Evolutionary conservation across 2,113 vertebrate genomes (phyloP), one percentile per base, ranked within the genome.

Genomic region (Pelobates fuscus): DNA sequence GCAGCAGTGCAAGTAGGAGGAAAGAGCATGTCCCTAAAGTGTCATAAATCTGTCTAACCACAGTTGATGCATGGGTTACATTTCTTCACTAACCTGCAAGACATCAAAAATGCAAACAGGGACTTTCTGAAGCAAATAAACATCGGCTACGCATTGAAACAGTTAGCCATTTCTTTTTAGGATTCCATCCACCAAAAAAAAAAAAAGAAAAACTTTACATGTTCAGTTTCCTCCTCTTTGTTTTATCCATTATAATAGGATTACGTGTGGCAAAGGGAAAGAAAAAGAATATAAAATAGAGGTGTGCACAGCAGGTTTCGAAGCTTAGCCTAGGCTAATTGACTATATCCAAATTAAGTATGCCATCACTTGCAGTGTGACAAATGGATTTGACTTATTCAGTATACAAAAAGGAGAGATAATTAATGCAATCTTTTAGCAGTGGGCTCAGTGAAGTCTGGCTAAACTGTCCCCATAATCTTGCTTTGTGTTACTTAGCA

Each of bases 281-380:
- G 92, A 90, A 91, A 93, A 94, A 94, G 93, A 94, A 95, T 94
- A 94, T 93, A 94, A 94, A 95, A 95, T 95, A 93, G 94, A 97
- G 95, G 95, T 96, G 94, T 93, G 92, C 94, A 81, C 95, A 95
- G 95, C 94, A 95, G 95, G 94, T 91, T 95, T 90, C 89, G 88
- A 90, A 94, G 96, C 95, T 97, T 94, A 96, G 94, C 94, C 91
- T 88, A 89, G 92, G 92, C 97, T 99, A 99, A 99, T 99, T 99
- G 97, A 96, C 94, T 98, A 95, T 94, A 95, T 98, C 96, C 94
- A 98, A 98, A 99, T 99, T 97, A 98, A 99, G 96, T 98, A 99
- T 98, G 95, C 96, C 96, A 94, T 98, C 96, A 99, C 88, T 92
- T 93, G 94, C 92, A 92, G 94, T 95, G 94, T 99, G 96, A 98